A percentile compares a stretch with the other conserved stretches of the same genome.
These are phyloP conservation scores for Excalfactoria chinensis DNA, from an alignment of 2,113 vertebrate species.

Conservation along the genomic window DNA sequence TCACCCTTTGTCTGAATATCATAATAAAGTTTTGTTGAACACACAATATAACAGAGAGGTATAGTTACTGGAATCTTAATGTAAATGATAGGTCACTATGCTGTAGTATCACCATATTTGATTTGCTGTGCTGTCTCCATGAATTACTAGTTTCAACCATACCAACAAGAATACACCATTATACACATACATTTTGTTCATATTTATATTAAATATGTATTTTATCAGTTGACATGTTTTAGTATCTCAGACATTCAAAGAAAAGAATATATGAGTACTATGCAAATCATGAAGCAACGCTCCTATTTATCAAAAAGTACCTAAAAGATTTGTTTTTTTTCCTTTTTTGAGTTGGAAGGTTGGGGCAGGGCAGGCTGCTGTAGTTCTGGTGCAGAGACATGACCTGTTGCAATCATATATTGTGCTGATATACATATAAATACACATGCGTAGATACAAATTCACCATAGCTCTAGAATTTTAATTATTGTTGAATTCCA, in stretches of 20 bases:
- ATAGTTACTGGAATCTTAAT: neutral
- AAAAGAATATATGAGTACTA: neutral
- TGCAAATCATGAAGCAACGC: constrained; percentile 8
- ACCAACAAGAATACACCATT: constrained; percentile 17
- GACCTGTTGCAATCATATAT: neutral
- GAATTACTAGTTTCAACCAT: neutral
- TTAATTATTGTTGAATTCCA: neutral
- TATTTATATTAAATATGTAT: constrained; percentile 49
- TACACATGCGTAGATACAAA: neutral
- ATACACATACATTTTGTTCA: constrained; percentile 49
- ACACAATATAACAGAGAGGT: neutral
- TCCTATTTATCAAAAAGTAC: constrained; percentile 12
- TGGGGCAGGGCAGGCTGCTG: neutral
- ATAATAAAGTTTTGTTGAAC: neutral
- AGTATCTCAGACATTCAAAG: neutral
- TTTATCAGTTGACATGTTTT: neutral
- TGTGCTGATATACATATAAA: neutral
- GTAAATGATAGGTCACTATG: neutral
- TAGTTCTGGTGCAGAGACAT: neutral
- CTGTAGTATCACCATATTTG: neutral
- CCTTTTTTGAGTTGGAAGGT: rapidly evolving
- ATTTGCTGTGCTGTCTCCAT: neutral
- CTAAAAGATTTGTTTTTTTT: neutral
- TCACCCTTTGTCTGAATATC: neutral
- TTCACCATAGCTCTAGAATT: neutral